Evolutionary conservation across 1,140 invertebrate genomes (phyloP), one percentile per base, ranked within the genome.

Genomic region (Akabosia matsudoensis): DNA sequence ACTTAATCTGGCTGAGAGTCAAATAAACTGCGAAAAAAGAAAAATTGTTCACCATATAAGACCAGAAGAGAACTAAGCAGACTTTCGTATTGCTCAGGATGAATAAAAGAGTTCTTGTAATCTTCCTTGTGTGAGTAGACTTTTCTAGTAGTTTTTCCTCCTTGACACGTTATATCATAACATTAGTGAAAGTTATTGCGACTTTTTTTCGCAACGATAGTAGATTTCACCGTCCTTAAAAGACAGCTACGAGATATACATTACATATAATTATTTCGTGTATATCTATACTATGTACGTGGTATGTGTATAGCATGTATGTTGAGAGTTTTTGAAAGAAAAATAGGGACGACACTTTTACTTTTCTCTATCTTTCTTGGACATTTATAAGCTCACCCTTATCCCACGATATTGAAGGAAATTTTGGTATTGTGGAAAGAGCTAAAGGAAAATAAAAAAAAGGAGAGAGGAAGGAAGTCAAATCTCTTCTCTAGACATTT

Each of bases 381-480:
- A 45, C 37, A 45, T 45, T 45, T 45, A 45, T 67, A 28, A 28
- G 24, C 61, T 67, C 61, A 7, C 61, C 10, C 31, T 30, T 30
- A 67, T 30, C 61, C 31, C 26, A 67, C n/a, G 61, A 67, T 31
- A 30, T 7, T 30, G 61, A 7, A 30, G 61, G n/a, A 67, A 10
- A 7, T 31, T 31, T 16, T 31, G 4, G 3, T 28, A n/a, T n/a
- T n/a, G 54, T 61, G n/a, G n/a, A 61, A 61, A 61, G 31, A 67
- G 30, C 31, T 67, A 67, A n/a, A 67, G 61, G 31, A 67, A 67
- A 67, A 67, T 67, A 67, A 67, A 30, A n/a, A 67, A 67, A 67
- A 22, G 61, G 61, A 2, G 28, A 67, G 28, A 67, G 61, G 26
- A 67, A 31, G 30, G 30, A 67, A 67, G 61, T 67, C 26, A 67